Percentiles rank a stretch among this genome's conserved stretches.
These are phyloP conservation scores for Drosophila guanche DNA, from an alignment of 1,140 invertebrate species.

Conservation along the genomic window DNA sequence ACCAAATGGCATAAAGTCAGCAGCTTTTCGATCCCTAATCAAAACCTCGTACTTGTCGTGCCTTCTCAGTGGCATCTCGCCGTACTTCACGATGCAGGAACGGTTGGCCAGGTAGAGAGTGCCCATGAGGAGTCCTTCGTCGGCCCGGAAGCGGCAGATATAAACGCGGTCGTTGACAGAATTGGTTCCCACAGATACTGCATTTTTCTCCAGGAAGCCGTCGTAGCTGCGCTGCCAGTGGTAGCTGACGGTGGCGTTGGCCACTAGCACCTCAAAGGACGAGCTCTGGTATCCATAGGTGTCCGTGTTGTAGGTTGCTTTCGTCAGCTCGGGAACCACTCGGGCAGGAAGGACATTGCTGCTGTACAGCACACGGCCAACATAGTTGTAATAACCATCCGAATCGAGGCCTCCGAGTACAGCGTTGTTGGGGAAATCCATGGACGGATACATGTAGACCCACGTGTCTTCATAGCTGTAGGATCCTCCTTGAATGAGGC, in stretches of 20 bases:
- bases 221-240: constrained; percentile 56
- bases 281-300: background rate
- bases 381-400: constrained; percentile 52
- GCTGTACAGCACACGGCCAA: constrained; percentile 31
- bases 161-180: constrained; percentile 40
- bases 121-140: constrained; percentile 41
- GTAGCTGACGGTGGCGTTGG: constrained; percentile 52
- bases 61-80: constrained; percentile 5
- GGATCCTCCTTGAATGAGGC: constrained; percentile 29
- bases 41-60: constrained; percentile 56
- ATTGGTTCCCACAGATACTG: constrained; percentile 53
- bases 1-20: background rate
- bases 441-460: constrained; percentile 26
- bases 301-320: constrained; percentile 46
- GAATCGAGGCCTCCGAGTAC: constrained; percentile 50
- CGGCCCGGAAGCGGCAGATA: constrained; percentile 27
- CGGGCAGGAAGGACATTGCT: constrained; percentile 45
- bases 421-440: constrained; percentile 33
- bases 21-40: constrained; percentile 22
- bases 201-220: constrained; percentile 48
- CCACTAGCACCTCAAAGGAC: constrained; percentile 35
- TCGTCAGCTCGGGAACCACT: constrained; percentile 39
- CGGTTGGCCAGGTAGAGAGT: constrained; percentile 22
- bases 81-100: constrained; percentile 38
- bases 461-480: constrained; percentile 47